A percentile compares a stretch with the other conserved stretches of the same genome.
phyloP scores from a whole-genome alignment of 64 coral and sea anemone species.

The Porites australiensis region DNA sequence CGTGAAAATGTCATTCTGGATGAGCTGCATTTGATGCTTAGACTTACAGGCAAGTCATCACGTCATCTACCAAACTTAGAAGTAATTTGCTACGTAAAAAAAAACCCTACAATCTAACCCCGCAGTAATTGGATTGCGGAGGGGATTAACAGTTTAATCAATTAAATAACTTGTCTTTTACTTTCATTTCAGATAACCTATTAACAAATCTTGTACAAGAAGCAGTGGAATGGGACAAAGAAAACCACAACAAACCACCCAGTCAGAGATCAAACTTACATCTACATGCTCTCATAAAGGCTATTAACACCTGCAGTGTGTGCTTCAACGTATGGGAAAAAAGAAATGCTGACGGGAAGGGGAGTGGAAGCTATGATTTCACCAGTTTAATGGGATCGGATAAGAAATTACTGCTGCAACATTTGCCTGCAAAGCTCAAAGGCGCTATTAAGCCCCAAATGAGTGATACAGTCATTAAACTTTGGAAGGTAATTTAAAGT shows the following conservation, averaged over 20 bases:
- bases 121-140: conserved; percentile 1
- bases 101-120: not conserved
- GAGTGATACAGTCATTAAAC: conserved; percentile 51
- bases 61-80: not conserved
- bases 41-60: conserved; percentile 12
- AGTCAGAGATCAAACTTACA: no score
- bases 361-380: no score
- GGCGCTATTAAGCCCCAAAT: conserved; percentile 27
- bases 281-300: no score
- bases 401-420: conserved; percentile 37
- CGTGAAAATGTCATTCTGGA: no score
- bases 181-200: conserved; percentile 11
- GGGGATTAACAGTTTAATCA: not conserved
- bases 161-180: not conserved
- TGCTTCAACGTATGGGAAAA: no score
- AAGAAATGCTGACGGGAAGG: no score
- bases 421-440: conserved; percentile 30
- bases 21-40: no score
- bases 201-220: no score
- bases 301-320: no score
- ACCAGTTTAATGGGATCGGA: conserved; percentile 58
- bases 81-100: not conserved
- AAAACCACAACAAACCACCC: no score
- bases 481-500: conserved; percentile 55
- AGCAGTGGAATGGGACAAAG: no score